Percentiles rank a stretch among this genome's conserved stretches.
These are phyloP conservation scores for Callocephalon fimbriatum DNA, from an alignment of 2,113 vertebrate genomes.

Conservation along the genomic window DNA sequence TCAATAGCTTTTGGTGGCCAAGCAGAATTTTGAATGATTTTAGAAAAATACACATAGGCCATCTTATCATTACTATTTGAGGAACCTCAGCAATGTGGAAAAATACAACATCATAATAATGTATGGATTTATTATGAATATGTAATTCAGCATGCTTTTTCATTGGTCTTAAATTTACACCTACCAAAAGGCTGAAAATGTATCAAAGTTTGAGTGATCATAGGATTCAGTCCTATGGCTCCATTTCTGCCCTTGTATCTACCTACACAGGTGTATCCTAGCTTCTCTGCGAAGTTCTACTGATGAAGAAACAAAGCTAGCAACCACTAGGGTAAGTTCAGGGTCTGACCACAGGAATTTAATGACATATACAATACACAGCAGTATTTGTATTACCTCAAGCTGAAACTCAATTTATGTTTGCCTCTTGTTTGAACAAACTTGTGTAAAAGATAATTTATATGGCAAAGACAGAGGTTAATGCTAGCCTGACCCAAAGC, in stretches of 20 bases:
- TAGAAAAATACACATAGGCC: background rate
- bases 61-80: background rate
- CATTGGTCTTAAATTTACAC: background rate
- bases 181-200: background rate
- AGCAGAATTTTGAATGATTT: background rate
- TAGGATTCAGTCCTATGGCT: background rate
- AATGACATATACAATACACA: background rate
- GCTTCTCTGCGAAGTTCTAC: background rate
- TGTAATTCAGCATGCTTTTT: background rate
- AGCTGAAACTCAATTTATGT: background rate
- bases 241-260: background rate
- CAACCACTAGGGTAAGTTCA: background rate
- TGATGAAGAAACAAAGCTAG: background rate
- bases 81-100: background rate
- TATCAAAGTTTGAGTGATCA: background rate
- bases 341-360: background rate
- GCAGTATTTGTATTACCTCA: background rate
- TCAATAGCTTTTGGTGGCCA: background rate
- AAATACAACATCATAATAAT: background rate
- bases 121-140: background rate
- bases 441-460: background rate
- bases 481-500: background rate
- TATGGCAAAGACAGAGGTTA: background rate
- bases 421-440: background rate
- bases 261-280: background rate